Evolutionary conservation across 1,140 invertebrate species (phyloP).

Genomic region (Pogonognathellus flavescens): DNA sequence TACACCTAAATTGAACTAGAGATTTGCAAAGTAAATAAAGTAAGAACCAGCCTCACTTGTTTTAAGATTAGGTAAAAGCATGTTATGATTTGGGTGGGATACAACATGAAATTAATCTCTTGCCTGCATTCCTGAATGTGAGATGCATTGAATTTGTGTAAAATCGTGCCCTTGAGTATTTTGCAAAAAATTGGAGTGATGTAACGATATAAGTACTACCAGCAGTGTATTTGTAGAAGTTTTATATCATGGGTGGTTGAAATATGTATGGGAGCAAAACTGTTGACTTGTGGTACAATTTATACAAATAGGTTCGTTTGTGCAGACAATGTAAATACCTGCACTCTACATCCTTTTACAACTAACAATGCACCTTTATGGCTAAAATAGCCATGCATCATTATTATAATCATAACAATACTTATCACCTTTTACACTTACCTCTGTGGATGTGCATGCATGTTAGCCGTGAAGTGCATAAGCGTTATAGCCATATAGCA

Average conservation of each 20-base stretch:
- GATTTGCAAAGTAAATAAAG: no score
- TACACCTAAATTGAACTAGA: no score
- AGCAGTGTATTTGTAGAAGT: no score
- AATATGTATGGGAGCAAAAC: no score
- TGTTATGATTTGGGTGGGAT: no score
- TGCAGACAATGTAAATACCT: not conserved
- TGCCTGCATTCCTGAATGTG: no score
- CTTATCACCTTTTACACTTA: no score
- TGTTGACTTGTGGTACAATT: no score
- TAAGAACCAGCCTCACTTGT: no score
- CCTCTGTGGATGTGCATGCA: not conserved
- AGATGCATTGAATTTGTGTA: not conserved
- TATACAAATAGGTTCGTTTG: not conserved
- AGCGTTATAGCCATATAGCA: not conserved
- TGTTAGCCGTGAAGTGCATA: not conserved
- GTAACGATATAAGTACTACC: not conserved
- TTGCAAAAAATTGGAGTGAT: not conserved
- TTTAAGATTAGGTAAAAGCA: no score
- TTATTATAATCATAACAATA: not conserved
- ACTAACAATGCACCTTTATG: not conserved
- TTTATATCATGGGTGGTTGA: no score
- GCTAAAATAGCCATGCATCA: not conserved
- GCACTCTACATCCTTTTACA: not conserved
- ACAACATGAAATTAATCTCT: no score
- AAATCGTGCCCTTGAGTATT: conserved; percentile 1